Evolutionary conservation across 2,113 vertebrate genomes (phyloP).

Genomic region (Mastomys natalensis): DNA sequence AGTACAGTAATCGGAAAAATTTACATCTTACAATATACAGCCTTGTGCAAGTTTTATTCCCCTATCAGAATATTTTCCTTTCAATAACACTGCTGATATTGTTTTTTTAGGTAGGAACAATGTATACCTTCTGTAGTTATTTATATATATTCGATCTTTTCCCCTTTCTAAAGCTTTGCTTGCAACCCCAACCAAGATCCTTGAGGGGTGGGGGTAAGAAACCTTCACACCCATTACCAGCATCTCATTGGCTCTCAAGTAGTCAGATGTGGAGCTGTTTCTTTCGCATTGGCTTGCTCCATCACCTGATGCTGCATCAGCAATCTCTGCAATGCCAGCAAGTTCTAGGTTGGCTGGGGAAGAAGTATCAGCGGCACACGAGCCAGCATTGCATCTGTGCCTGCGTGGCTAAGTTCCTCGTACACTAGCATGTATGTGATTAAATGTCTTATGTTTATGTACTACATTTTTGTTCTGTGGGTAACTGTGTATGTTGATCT

Average conservation of each 20-base stretch:
- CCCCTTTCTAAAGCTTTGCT: background rate
- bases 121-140: background rate
- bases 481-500: background rate
- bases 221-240: too few species aligned
- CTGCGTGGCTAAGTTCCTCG: too few species aligned
- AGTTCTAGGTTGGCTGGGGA: too few species aligned
- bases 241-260: too few species aligned
- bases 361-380: too few species aligned
- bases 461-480: background rate
- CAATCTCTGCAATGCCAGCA: too few species aligned
- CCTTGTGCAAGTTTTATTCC: background rate
- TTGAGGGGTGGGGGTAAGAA: too few species aligned
- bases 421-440: background rate
- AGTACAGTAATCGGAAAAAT: background rate
- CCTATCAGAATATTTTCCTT: background rate
- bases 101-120: background rate
- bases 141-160: background rate
- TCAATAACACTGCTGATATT: background rate
- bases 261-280: too few species aligned
- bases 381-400: too few species aligned
- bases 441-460: conserved; percentile 12
- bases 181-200: too few species aligned
- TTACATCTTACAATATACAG: background rate
- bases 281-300: too few species aligned
- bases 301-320: too few species aligned